Base-by-base conservation (phyloP, 2,113 vertebrate genomes). In the Limnothrissa miodon region DNA sequence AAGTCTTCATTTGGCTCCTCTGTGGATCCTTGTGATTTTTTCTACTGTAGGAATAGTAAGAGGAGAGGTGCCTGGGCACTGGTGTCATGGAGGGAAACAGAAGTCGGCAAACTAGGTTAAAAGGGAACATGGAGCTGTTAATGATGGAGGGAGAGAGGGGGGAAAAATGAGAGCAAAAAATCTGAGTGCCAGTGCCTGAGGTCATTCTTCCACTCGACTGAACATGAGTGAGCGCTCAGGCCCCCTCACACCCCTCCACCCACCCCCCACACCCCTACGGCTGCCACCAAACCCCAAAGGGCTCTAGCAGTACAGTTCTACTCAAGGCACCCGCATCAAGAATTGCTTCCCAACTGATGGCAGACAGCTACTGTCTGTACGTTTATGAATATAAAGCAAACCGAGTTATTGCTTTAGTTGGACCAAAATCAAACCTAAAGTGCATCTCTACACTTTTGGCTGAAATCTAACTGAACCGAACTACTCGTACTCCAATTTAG, bases 161-260 rank as follows among this genome's bases (percentile, higher is more conserved):
- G 6, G n/a, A 62, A 29, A 17, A 5, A 13, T 17, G 66, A 36
- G 33, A 39, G 66, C 13, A 15, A 39, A 56, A 39, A 74, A 74
- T 74, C 66, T 74, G 66, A 74, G 66, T 74, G 66, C 66, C 33
- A 36, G 33, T 74, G 66, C 66, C 66, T 74, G 66, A 36, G 33
- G 66, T 74, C 29, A 74, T 74, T 74, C 66, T 74, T 74, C 66
- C 66, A 74, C 66, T 74, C 29, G 66, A 74, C 66, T 33, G 66
- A 74, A 74, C 33, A 11, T 74, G 66, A 74, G 66, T 36, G 66
- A 33, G 66, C 13, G 29, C 66, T 13, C 33, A 74, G 66, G 0
- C 10, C 25, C 59, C 59, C 59, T 11, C 59, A 8, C 1, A 9
- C 59, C n/a, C n/a, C 48, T 11, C 11, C 48, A 53, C 48, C 80